phyloP scores from a whole-genome alignment of 2,797 vertebrate species.

The Aphelocoma californica region DNA sequence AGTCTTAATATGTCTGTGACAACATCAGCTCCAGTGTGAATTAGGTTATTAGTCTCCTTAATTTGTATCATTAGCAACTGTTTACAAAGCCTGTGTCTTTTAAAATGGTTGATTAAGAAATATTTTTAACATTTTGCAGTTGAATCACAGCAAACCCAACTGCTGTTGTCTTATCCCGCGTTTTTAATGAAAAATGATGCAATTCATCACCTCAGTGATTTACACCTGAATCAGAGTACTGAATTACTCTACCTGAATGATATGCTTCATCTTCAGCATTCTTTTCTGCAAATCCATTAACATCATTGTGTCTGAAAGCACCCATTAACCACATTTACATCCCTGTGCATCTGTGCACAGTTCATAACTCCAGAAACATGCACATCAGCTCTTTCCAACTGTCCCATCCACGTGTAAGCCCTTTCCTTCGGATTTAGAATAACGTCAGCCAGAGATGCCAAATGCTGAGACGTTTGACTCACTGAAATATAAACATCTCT shows the following conservation, averaged over 20 bases:
- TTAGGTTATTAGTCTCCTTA: conserved; percentile 16
- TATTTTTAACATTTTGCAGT: neutral
- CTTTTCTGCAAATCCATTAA: neutral
- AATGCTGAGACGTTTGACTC: neutral
- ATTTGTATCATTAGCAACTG: neutral
- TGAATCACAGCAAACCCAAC: neutral
- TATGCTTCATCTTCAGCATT: neutral
- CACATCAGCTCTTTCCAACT: neutral
- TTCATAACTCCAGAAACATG: neutral
- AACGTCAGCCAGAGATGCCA: neutral
- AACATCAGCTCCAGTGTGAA: neutral
- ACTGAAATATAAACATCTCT: conserved; percentile 10
- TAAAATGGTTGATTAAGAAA: conserved; percentile 11
- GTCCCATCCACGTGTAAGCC: neutral
- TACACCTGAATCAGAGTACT: neutral
- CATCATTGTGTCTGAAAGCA: neutral
- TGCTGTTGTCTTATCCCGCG: neutral
- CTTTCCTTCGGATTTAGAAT: neutral
- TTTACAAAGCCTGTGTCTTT: conserved; percentile 2
- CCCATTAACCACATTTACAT: neutral
- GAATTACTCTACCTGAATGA: neutral
- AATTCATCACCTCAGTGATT: neutral
- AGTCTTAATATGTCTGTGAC: neutral
- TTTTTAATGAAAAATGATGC: neutral
- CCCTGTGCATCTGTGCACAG: neutral